Conservation (phyloP, 2,888 invertebrate species). For the Pyrrhia umbra region DNA sequence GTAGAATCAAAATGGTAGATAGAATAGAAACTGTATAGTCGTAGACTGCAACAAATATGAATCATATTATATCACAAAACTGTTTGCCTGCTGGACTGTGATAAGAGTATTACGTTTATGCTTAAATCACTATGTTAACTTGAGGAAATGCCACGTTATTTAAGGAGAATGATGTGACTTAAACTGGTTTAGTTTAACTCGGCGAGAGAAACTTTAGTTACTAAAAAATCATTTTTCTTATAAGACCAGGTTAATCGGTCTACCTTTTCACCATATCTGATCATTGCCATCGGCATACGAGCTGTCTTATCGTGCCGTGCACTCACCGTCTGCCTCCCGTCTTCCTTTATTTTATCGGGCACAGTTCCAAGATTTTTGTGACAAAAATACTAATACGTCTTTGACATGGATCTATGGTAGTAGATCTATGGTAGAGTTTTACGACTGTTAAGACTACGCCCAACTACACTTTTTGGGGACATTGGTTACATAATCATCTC, state of each 20-base stretch:
- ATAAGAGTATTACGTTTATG: constrained; percentile 34
- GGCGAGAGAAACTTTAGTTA: neutral
- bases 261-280: constrained; percentile 3
- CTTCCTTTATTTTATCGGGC: constrained; percentile 12
- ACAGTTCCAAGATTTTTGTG: constrained; percentile 22
- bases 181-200: neutral
- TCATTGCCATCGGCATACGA: constrained; percentile 16
- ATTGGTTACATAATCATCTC: neutral
- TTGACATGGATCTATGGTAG: neutral
- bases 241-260: neutral
- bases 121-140: constrained; percentile 12
- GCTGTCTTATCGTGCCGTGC: constrained; percentile 3
- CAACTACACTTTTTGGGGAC: neutral
- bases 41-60: neutral
- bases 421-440: too few species aligned
- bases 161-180: neutral
- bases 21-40: too few species aligned
- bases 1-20: too few species aligned
- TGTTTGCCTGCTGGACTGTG: constrained; percentile 26
- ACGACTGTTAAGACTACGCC: neutral
- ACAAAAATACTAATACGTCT: constrained; percentile 21
- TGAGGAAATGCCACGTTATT: constrained; percentile 3
- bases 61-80: constrained; percentile 13
- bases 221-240: neutral
- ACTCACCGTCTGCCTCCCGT: neutral